Evolutionary conservation across 92 coral and sea anemone species (phyloP).

Genomic region (Metridium senile): DNA sequence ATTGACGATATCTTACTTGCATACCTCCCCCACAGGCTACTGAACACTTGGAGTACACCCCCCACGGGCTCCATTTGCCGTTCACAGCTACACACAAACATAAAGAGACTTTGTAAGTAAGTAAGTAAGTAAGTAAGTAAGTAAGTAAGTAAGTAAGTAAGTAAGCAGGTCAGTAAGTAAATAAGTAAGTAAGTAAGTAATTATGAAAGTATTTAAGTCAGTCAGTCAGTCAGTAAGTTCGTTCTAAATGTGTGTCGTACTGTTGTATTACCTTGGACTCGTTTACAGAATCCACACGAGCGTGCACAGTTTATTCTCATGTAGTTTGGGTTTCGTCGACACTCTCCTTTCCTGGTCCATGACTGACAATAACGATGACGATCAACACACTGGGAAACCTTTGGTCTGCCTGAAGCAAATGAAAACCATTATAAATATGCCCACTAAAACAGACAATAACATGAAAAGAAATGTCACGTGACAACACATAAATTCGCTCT

Average conservation of each 20-base stretch:
- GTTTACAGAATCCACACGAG: constrained; percentile 47
- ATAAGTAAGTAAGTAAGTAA: too few species aligned
- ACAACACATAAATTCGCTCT: too few species aligned
- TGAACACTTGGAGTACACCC: constrained; percentile 39
- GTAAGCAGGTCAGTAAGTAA: too few species aligned
- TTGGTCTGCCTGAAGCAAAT: too few species aligned
- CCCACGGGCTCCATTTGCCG: constrained; percentile 63
- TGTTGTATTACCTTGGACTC: not conserved
- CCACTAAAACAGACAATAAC: too few species aligned
- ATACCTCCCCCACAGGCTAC: constrained; percentile 55
- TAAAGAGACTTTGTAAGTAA: not conserved
- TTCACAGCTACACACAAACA: not conserved
- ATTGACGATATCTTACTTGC: constrained; percentile 37
- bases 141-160: too few species aligned
- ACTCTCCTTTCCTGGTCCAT: constrained; percentile 63
- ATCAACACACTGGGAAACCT: constrained; percentile 44
- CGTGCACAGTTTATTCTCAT: constrained; percentile 53
- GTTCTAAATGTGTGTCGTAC: too few species aligned
- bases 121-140: too few species aligned
- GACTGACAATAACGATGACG: constrained; percentile 27
- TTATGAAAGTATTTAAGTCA: too few species aligned
- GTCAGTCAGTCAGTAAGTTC: too few species aligned
- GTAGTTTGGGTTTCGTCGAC: constrained; percentile 30
- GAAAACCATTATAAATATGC: too few species aligned
- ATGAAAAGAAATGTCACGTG: too few species aligned